Conservation (phyloP, 2,888 invertebrate genomes). For the Oxystoma pomonae region DNA sequence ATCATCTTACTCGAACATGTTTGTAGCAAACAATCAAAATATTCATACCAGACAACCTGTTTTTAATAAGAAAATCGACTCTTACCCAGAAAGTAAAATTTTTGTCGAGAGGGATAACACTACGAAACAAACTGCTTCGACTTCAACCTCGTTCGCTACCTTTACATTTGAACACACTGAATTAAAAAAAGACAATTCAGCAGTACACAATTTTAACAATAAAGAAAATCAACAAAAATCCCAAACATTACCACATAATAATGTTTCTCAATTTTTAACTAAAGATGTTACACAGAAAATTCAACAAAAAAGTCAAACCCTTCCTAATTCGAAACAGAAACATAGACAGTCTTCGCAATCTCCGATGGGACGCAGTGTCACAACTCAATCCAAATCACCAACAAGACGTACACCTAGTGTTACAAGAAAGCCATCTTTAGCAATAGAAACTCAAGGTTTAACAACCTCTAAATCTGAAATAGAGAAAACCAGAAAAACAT, state of each 20-base stretch:
- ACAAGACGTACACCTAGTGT: slow-evolving; percentile 21
- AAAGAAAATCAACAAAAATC: no score
- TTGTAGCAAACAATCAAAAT: background rate
- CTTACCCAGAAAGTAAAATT: no score
- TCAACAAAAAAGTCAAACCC: background rate
- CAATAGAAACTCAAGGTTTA: slow-evolving; percentile 11
- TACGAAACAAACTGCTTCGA: no score
- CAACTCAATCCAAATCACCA: slow-evolving; percentile 15
- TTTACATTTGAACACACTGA: no score
- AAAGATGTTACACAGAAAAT: background rate
- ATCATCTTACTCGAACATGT: background rate
- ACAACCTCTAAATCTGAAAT: background rate
- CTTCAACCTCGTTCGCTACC: no score
- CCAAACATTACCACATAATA: no score
- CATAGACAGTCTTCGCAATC: background rate
- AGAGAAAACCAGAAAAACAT: slow-evolving; percentile 20
- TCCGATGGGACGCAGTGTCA: background rate
- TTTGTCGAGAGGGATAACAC: no score
- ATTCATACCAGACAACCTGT: slow-evolving; percentile 6
- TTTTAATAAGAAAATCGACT: background rate
- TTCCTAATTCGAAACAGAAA: background rate
- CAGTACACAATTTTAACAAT: no score
- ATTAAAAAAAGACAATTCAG: no score
- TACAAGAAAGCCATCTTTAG: background rate
- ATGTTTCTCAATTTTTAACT: no score